These are phyloP conservation scores for Eretmochelys imbricata DNA, from an alignment of 2,113 vertebrate genomes.

Conservation along the genomic window DNA sequence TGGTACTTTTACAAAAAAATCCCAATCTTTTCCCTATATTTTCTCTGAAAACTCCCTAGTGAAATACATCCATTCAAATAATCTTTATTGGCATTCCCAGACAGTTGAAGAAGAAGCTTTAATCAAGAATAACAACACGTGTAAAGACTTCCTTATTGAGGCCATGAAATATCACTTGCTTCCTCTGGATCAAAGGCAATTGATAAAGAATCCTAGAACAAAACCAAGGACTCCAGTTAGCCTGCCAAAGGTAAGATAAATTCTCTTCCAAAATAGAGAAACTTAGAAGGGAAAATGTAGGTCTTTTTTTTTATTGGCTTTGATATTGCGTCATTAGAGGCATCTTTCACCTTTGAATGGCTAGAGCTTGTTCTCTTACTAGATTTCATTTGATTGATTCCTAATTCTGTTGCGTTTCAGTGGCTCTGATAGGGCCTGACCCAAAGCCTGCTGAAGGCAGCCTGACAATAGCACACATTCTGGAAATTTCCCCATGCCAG, in stretches of 20 bases:
- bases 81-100: constrained; percentile 70
- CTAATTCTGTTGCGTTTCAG: not conserved
- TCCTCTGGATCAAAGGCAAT: constrained; percentile 93
- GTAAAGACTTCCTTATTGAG: constrained; percentile 97
- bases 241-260: constrained; percentile 87
- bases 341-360: not conserved
- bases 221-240: constrained; percentile 93
- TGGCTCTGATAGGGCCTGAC: not conserved
- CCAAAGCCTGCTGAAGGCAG: not conserved
- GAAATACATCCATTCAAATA: not conserved
- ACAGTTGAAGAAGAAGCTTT: constrained; percentile 96
- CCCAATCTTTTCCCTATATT: not conserved
- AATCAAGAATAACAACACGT: constrained; percentile 98
- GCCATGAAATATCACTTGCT: constrained; percentile 98
- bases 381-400: accelerated
- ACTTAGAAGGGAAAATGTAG: not conserved
- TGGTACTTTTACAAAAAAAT: not conserved
- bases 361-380: not conserved
- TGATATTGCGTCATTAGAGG: not conserved
- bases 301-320: not conserved
- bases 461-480: not conserved
- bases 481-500: not conserved
- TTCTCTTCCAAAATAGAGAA: not conserved
- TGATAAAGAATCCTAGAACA: constrained; percentile 95
- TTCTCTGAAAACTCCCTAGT: not conserved